Conservation (phyloP, 2,113 vertebrate species). For the Trichechus manatus region DNA sequence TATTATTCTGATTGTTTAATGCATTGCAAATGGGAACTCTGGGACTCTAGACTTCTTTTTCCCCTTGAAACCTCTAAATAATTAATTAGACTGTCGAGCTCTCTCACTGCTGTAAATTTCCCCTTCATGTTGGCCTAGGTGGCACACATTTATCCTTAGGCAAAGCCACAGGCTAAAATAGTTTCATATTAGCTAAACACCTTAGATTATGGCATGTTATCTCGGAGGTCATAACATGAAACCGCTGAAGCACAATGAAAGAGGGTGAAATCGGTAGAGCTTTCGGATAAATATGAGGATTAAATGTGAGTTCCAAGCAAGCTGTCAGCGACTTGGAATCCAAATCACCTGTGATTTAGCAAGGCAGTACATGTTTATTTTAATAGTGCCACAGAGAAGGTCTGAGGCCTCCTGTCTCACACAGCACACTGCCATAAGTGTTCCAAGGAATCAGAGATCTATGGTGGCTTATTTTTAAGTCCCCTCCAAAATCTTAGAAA, state of each 20-base stretch:
- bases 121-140: slow-evolving; percentile 36
- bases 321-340: slow-evolving; percentile 72
- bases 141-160: slow-evolving; percentile 76
- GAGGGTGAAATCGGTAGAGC: slow-evolving; percentile 12
- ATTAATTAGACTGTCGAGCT: slow-evolving; percentile 77
- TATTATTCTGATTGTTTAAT: slow-evolving; percentile 76
- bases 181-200: slow-evolving; percentile 78
- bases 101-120: slow-evolving; percentile 69
- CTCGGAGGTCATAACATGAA: slow-evolving; percentile 75
- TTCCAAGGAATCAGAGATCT: background rate
- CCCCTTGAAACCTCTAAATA: slow-evolving; percentile 78
- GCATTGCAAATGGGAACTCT: slow-evolving; percentile 73
- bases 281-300: background rate
- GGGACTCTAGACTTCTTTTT: slow-evolving; percentile 53
- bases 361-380: slow-evolving; percentile 53
- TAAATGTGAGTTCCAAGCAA: slow-evolving; percentile 52
- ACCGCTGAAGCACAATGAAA: slow-evolving; percentile 55
- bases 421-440: background rate
- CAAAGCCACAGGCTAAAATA: slow-evolving; percentile 77
- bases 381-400: slow-evolving; percentile 52
- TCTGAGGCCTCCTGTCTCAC: background rate
- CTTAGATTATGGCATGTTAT: slow-evolving; percentile 62
- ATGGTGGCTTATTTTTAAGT: background rate
- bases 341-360: slow-evolving; percentile 58
- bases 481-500: background rate